phyloP scores from a whole-genome alignment of 2,888 invertebrate species.

The Argyresthia goedartella region DNA sequence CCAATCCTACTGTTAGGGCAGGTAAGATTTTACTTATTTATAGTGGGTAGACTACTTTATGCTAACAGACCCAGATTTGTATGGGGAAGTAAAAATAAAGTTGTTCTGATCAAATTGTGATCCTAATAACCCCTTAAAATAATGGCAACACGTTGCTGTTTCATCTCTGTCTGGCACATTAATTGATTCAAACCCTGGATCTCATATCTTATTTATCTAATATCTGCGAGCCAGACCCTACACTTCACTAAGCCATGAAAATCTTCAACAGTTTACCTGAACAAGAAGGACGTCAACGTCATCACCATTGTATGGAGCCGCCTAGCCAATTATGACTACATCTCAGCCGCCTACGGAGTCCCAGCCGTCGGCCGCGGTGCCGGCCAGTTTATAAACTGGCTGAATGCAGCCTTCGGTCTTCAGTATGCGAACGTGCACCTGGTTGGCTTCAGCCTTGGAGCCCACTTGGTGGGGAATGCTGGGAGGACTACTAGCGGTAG shows the following conservation, averaged over 20 bases:
- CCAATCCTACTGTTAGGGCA: conserved; percentile 30
- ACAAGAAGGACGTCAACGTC: conserved; percentile 38
- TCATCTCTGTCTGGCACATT: too few relatives aligned
- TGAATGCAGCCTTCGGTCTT: conserved; percentile 30
- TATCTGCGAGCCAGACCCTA: too few relatives aligned
- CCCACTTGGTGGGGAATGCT: conserved; percentile 26
- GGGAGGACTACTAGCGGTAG: conserved; percentile 40
- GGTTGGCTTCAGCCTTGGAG: conserved; percentile 17
- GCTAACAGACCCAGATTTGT: too few relatives aligned
- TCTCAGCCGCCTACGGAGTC: conserved; percentile 35
- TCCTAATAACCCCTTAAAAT: too few relatives aligned
- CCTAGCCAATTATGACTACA: conserved; percentile 31
- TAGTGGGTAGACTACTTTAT: too few relatives aligned
- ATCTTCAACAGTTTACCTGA: conserved; percentile 27
- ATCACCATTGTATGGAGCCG: conserved; percentile 51
- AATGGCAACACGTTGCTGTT: too few relatives aligned
- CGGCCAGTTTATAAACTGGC: conserved; percentile 45
- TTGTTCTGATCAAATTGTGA: too few relatives aligned
- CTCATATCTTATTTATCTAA: too few relatives aligned
- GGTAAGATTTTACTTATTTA: conserved; percentile 23
- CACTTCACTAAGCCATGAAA: too few relatives aligned
- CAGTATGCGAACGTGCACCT: conserved; percentile 26
- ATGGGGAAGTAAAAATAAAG: too few relatives aligned
- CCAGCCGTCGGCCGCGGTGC: conserved; percentile 45
- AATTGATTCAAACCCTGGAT: too few relatives aligned